Conservation (phyloP, 2,113 vertebrate species). For the Dunckerocampus dactyliophorus region DNA sequence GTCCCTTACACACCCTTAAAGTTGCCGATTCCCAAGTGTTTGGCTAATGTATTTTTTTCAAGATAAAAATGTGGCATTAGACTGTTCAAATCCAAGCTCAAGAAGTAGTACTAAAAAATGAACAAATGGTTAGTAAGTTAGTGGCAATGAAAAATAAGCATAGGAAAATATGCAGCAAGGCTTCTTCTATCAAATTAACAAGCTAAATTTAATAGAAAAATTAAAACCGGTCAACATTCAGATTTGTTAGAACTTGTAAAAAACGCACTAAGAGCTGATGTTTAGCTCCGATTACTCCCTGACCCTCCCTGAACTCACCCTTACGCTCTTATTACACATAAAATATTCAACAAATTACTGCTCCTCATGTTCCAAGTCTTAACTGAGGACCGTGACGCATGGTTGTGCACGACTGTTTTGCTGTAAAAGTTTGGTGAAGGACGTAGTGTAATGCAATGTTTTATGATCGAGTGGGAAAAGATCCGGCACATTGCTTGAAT, state of each 20-base stretch:
- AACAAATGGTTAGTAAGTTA: background rate
- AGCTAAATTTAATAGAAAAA: background rate
- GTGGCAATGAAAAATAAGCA: background rate
- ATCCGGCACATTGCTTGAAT: background rate
- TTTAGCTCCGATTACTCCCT: background rate
- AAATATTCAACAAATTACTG: slow-evolving; percentile 11
- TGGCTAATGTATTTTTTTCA: background rate
- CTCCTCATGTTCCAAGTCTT: slow-evolving; percentile 1
- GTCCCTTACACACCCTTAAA: background rate
- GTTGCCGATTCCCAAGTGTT: background rate
- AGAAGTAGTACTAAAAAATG: background rate
- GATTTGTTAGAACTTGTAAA: background rate
- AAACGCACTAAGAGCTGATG: background rate
- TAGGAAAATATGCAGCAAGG: background rate
- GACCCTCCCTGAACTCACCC: slow-evolving; percentile 1
- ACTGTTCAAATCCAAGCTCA: background rate
- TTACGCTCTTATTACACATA: slow-evolving; percentile 1
- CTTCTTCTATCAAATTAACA: too few relatives aligned
- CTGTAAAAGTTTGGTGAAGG: background rate
- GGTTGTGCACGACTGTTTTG: background rate
- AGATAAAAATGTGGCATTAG: background rate
- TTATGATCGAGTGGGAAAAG: background rate
- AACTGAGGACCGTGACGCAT: slow-evolving; percentile 1
- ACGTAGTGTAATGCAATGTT: background rate
- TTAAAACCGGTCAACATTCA: background rate